A percentile compares a stretch with the other conserved stretches of the same genome.
These are phyloP conservation scores for Vollenhovia emeryi DNA, from an alignment of 1,140 invertebrate species.

Conservation along the genomic window DNA sequence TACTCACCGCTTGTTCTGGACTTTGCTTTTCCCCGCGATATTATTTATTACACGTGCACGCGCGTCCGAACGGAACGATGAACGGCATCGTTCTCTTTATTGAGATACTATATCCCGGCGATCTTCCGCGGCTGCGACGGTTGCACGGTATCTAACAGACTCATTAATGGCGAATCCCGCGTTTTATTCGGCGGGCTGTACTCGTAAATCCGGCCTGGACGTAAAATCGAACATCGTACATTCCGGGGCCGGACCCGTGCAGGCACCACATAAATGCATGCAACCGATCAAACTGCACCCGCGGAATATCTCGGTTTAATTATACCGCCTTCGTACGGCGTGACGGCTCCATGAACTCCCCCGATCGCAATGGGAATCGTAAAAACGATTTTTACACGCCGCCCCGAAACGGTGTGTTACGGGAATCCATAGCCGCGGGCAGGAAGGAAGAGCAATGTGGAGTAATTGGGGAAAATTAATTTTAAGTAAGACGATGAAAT, in stretches of 20 bases:
- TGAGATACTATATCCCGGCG: conserved; percentile 19
- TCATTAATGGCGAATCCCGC: conserved; percentile 18
- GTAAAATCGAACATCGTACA: conserved; percentile 51
- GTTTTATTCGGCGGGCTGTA: conserved; percentile 23
- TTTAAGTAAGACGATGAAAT: not conserved
- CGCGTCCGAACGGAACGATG: not conserved
- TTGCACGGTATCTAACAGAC: conserved; percentile 9
- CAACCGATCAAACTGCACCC: conserved; percentile 22
- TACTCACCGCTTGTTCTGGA: not conserved
- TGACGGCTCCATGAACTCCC: conserved; percentile 10
- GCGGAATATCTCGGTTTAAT: conserved; percentile 33
- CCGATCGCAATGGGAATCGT: not conserved
- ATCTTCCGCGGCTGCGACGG: not conserved
- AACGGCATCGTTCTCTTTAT: conserved; percentile 10
- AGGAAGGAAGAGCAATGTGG: not conserved
- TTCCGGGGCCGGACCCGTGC: not conserved
- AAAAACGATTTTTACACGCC: conserved; percentile 24
- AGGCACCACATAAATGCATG: conserved; percentile 11
- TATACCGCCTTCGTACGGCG: not conserved
- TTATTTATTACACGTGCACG: conserved; percentile 8
- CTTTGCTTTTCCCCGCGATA: not conserved
- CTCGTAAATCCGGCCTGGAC: conserved; percentile 33
- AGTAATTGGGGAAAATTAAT: conserved; percentile 2
- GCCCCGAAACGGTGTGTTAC: not conserved
- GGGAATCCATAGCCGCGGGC: not conserved